Conservation (phyloP, 2,797 vertebrate genomes). For the Lepidocolaptes lacrymiger region DNA sequence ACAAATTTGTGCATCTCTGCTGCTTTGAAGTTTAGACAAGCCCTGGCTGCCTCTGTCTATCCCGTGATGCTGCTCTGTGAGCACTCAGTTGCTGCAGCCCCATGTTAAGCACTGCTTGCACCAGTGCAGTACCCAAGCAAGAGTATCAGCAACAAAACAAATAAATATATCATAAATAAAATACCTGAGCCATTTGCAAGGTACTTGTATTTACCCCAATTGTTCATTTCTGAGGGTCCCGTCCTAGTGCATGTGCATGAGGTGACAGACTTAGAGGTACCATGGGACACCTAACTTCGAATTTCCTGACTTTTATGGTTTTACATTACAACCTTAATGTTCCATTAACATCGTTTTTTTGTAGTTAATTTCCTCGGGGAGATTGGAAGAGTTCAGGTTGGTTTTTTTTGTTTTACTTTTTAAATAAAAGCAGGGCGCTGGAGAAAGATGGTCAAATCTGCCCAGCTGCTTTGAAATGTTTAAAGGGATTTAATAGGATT, state of each 20-base stretch:
- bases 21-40: neutral
- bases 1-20: neutral
- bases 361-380: slow-evolving; percentile 66
- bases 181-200: neutral
- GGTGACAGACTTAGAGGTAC: slow-evolving; percentile 53
- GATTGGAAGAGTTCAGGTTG: neutral
- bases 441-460: neutral
- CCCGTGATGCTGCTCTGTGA: fast-evolving
- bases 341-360: slow-evolving; percentile 61
- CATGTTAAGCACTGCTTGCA: fast-evolving
- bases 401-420: neutral
- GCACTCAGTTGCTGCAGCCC: fast-evolving
- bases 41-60: neutral
- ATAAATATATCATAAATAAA: neutral
- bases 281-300: slow-evolving; percentile 56
- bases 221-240: neutral
- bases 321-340: slow-evolving; percentile 59
- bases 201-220: fast-evolving
- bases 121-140: neutral
- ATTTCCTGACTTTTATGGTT: slow-evolving; percentile 68
- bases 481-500: neutral
- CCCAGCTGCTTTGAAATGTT: neutral
- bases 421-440: neutral
- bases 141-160: neutral
- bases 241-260: neutral